Evolutionary conservation across 2,797 vertebrate species (phyloP).

Genomic region (Pelochelys cantorii): DNA sequence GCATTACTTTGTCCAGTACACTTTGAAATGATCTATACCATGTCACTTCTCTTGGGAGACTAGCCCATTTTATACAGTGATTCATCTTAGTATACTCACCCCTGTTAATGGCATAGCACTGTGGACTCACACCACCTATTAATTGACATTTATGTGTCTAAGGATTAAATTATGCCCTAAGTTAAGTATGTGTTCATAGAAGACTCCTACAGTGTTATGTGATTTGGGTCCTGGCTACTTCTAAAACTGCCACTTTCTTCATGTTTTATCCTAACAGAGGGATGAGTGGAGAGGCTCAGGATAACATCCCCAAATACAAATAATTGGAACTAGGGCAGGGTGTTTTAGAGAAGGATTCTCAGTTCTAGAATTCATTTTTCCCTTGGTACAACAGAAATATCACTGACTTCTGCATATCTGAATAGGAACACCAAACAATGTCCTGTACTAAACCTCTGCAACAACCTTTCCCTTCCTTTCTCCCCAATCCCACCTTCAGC

Average conservation of each 20-base stretch:
- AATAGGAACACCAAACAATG: background rate
- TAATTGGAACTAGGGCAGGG: background rate
- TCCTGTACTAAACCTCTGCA: background rate
- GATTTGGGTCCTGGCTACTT: background rate
- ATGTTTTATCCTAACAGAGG: background rate
- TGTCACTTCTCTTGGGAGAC: background rate
- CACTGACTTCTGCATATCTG: background rate
- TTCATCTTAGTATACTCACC: background rate
- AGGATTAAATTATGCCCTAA: background rate
- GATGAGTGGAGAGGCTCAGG: background rate
- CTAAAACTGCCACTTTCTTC: background rate
- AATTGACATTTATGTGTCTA: background rate
- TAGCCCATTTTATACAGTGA: background rate
- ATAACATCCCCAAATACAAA: background rate
- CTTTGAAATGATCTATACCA: background rate
- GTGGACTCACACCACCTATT: background rate
- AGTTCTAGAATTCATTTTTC: background rate
- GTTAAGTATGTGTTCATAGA: background rate
- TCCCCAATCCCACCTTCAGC: background rate
- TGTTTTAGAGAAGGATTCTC: background rate
- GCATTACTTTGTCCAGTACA: background rate
- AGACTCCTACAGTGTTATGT: background rate
- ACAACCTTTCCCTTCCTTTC: conserved; percentile 2
- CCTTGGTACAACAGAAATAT: background rate
- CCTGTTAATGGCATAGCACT: background rate